Base-by-base conservation (phyloP, 2,113 vertebrate species). In the Prochilodus magdalenae region DNA sequence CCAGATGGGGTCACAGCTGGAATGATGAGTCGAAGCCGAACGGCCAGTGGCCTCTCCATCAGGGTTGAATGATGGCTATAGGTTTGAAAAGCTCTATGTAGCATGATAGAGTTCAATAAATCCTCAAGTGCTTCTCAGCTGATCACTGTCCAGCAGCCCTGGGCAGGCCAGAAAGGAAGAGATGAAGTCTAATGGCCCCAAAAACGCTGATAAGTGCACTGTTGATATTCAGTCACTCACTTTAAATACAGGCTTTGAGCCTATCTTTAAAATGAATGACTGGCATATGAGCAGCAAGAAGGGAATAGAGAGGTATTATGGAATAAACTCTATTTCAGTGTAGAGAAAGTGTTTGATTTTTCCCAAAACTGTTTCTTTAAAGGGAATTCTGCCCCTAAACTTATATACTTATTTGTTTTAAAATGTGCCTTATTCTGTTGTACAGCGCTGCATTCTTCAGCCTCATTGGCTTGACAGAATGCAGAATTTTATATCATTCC, bases 1-100 rank as follows among this genome's bases (percentile, higher is more conserved):
- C 89, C 91, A 93, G 91, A 89, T 94, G 92, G 90, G 91, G 87
- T 84, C 88, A 82, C 80, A 79, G 59, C 51, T 57, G 16, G 85
- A 83, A 59, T 30, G 82, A 79, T 73, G 77, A 71, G 44, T 65
- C 59, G 71, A 79, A 86, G 57, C 83, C 80, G 26, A 82, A 36
- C 65, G 24, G 53, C 51, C 81, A 4, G 0, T 30, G 74, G 69
- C 44, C 82, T 59, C 71, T 33, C 36, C 66, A 74, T 79, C 73
- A 73, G 63, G 57, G 24, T 18, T 85, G 84, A 89, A 60, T 83
- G 85, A 91, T 86, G 74, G 71, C 62, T 77, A 72, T 80, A 66
- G 75, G 13, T 33, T 12, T 59, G 63, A 74, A 65, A 44, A 75
- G 69, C 40, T 57, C 36, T 67, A 33, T 75, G 20, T 70, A 30